These are phyloP conservation scores for Alauda arvensis DNA, from an alignment of 2,797 vertebrate genomes.

Conservation along the genomic window DNA sequence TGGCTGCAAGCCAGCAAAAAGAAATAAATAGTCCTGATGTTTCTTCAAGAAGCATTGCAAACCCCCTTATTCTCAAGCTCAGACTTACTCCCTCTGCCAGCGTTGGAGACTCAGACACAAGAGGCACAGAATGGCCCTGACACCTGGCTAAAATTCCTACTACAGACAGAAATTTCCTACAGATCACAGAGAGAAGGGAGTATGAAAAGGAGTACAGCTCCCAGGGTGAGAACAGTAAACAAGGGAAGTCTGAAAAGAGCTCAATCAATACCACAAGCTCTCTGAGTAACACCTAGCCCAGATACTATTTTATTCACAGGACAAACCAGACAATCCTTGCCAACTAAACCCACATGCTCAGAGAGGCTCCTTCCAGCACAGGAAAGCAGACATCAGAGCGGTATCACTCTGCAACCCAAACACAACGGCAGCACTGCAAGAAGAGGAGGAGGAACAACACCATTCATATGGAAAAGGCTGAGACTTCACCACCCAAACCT, in stretches of 20 bases:
- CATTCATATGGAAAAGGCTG: not conserved
- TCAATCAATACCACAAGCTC: slow-evolving; percentile 13
- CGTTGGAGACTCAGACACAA: not conserved
- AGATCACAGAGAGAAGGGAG: not conserved
- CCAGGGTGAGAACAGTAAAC: not conserved
- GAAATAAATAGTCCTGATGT: not conserved
- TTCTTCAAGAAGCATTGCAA: not conserved
- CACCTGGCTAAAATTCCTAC: not conserved
- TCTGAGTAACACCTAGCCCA: slow-evolving; percentile 23
- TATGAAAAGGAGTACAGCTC: not conserved
- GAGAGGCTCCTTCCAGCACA: not conserved
- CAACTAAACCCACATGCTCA: slow-evolving; percentile 8
- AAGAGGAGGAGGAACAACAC: not conserved
- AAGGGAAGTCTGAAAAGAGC: slow-evolving; percentile 34
- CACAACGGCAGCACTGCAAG: not conserved
- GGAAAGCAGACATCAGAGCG: not conserved
- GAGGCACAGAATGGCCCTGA: not conserved
- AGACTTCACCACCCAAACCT: not conserved
- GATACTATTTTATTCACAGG: slow-evolving; percentile 20
- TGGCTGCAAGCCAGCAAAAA: not conserved
- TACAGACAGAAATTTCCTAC: not conserved
- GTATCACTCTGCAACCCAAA: not conserved
- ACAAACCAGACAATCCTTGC: slow-evolving; percentile 11
- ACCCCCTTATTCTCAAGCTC: not conserved
- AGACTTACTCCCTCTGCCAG: not conserved